Evolutionary conservation across 2,888 invertebrate genomes (phyloP), one percentile per base, ranked within the genome.

Genomic region (Myopa tessellatipennis): DNA sequence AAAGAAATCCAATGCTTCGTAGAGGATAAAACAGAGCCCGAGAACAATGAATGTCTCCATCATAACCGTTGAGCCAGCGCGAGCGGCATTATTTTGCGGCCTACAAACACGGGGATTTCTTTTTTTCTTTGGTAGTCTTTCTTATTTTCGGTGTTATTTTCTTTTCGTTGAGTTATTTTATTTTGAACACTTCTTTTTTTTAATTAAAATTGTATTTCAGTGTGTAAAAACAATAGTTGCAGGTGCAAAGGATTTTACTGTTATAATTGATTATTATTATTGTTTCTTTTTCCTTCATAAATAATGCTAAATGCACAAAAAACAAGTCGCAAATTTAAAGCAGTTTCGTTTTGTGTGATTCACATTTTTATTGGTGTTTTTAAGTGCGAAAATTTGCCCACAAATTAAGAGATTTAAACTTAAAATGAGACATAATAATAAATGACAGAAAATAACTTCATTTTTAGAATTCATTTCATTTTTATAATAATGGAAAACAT

Each of bases 41-140:
- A 93, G 90, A 85, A 93, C 91, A 86, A 93, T 90, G 86, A 93
- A 92, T 87, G 92, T 92, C 91, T 93, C 92, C 93, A 93, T 93
- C 88, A 88, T 88, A 88, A 83, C 83, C 83, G 82, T 83, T 85
- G 83, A 14, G 75, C 52, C 52, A 55, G 60, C 68, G 50, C 18
- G 63, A 75, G 69, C 75, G 69, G 75, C 75, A 75, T 75, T 69
- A 74, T 74, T 65, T 52, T 7, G 45, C 45, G 45, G 2, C 45
- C 45, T 45, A 45, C 16, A 65, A 55, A 36, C 70, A 58, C 52
- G 38, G 40, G 18, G 68, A n/a, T 14, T 55, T 55, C 55, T 55
- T n/a, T n/a, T 76, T n/a, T 38, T n/a, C 12, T 34, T 1, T 1
- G 16, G 67, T 16, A 34, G 40, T 36, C 34, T 67, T 67, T 67